phyloP scores from a whole-genome alignment of 2,113 vertebrate species.

The Spilogale gracilis region DNA sequence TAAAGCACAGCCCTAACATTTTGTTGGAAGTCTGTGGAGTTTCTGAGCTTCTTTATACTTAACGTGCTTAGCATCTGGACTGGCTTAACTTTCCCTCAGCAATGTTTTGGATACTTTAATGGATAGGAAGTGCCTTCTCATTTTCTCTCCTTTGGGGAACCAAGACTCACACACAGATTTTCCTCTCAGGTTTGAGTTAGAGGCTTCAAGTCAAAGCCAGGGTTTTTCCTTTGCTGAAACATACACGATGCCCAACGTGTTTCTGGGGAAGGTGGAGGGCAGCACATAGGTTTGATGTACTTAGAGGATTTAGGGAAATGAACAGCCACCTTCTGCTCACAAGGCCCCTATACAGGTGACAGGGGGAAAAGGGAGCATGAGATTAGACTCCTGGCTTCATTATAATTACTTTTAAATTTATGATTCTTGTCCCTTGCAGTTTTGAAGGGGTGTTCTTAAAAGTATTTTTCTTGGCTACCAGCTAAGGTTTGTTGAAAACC shows the following conservation, averaged over 20 bases:
- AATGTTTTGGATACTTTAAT: constrained; percentile 72
- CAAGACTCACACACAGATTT: constrained; percentile 60
- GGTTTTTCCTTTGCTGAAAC: not conserved
- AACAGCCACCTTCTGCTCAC: not conserved
- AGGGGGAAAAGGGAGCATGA: not conserved
- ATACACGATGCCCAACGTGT: not conserved
- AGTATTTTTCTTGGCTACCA: constrained; percentile 81
- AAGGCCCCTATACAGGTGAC: not conserved
- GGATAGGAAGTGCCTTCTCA: constrained; percentile 79
- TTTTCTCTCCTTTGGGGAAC: constrained; percentile 80
- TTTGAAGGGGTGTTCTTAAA: constrained; percentile 62
- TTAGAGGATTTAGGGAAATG: not conserved
- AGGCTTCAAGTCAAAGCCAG: constrained; percentile 54
- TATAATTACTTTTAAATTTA: constrained; percentile 71
- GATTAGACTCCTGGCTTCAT: not conserved
- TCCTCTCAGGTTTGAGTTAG: constrained; percentile 71
- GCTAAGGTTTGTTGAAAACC: constrained; percentile 71
- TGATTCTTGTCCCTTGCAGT: constrained; percentile 49
- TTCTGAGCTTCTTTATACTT: constrained; percentile 60
- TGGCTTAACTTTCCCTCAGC: constrained; percentile 39
- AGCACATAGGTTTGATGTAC: not conserved
- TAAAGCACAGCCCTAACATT: not conserved
- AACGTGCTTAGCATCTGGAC: constrained; percentile 75
- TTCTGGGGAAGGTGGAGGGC: not conserved
- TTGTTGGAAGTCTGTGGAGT: constrained; percentile 21